These are phyloP conservation scores for Dryoscopus gambensis DNA, from an alignment of 2,113 vertebrate genomes.

Conservation along the genomic window DNA sequence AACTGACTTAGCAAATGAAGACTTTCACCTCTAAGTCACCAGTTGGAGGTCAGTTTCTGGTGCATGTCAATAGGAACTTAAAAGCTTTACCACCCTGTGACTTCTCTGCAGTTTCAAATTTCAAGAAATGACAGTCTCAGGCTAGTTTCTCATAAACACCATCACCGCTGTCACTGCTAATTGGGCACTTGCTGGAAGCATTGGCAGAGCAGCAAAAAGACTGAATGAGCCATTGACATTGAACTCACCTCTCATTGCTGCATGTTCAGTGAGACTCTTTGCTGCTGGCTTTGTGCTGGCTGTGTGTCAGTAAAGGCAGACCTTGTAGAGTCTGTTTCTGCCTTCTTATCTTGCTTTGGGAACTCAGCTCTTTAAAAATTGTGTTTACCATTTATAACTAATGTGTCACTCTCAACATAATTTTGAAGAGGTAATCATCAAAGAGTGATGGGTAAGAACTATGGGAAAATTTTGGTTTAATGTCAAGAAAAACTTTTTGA, in stretches of 20 bases:
- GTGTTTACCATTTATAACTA: neutral
- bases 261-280: neutral
- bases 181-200: slow-evolving; percentile 32
- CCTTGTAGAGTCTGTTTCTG: neutral
- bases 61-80: slow-evolving; percentile 11
- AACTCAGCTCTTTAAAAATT: neutral
- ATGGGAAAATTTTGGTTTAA: neutral
- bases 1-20: neutral
- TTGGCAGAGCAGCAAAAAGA: slow-evolving; percentile 32
- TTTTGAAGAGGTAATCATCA: neutral
- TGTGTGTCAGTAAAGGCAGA: neutral
- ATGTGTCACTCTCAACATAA: neutral
- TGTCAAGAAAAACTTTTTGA: neutral
- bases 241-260: neutral
- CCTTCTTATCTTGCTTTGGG: neutral
- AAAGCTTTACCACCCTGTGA: slow-evolving; percentile 16
- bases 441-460: neutral
- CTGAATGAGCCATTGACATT: slow-evolving; percentile 21
- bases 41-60: slow-evolving; percentile 3
- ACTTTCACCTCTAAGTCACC: neutral
- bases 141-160: slow-evolving; percentile 46
- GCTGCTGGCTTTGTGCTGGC: neutral
- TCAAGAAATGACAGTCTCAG: slow-evolving; percentile 27
- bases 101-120: slow-evolving; percentile 37
- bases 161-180: slow-evolving; percentile 7